These are phyloP conservation scores for Poeciliopsis gracilis DNA, from an alignment of 2,797 vertebrate genomes.

Conservation along the genomic window DNA sequence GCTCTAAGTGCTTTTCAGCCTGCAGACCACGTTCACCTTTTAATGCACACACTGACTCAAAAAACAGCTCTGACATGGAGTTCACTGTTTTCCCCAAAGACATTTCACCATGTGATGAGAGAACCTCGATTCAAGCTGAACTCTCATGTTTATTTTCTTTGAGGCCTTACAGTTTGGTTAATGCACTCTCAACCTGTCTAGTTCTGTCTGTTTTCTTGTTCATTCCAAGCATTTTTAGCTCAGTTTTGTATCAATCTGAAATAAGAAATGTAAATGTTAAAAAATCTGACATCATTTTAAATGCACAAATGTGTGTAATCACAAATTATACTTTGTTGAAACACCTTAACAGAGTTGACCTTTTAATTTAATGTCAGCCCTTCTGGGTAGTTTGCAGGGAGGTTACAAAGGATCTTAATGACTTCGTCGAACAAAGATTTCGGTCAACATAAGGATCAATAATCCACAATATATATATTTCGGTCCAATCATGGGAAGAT, in stretches of 20 bases:
- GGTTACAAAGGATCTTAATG: neutral
- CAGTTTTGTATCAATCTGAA: neutral
- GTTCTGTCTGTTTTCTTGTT: neutral
- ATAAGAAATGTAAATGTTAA: too few relatives aligned
- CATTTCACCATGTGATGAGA: neutral
- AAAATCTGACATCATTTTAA: neutral
- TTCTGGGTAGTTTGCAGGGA: neutral
- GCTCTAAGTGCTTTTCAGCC: neutral
- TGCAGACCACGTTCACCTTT: neutral
- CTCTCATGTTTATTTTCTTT: neutral
- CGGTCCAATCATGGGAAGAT: neutral
- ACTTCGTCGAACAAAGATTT: neutral
- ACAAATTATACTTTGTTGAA: neutral
- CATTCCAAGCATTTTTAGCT: neutral
- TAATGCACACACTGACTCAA: neutral
- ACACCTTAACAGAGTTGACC: neutral
- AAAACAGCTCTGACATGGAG: neutral
- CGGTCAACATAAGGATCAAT: neutral
- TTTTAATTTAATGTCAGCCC: neutral
- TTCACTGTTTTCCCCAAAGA: neutral
- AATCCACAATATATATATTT: neutral
- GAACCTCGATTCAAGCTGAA: neutral
- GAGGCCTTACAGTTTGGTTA: neutral
- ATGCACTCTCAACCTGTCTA: neutral
- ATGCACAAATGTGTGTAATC: neutral